phyloP scores from a whole-genome alignment of 2,888 invertebrate genomes.

The Eupithecia abbreviata region DNA sequence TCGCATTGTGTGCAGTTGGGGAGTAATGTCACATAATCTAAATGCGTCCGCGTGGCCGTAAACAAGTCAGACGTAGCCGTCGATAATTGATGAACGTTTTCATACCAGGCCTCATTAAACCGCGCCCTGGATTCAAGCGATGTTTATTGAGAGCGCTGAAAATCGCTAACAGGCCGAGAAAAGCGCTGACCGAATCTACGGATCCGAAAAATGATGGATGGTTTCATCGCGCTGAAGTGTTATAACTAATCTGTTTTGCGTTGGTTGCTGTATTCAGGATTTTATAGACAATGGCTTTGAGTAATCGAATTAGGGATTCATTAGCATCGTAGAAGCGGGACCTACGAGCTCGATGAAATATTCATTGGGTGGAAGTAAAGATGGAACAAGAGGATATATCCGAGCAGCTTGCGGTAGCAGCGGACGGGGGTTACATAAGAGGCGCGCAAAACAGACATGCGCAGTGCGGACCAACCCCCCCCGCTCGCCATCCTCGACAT shows the following conservation, averaged over 20 bases:
- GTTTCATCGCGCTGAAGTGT: constrained; percentile 49
- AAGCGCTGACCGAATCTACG: constrained; percentile 43
- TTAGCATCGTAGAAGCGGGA: constrained; percentile 50
- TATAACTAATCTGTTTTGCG: constrained; percentile 43
- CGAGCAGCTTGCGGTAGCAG: constrained; percentile 51
- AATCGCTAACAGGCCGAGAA: constrained; percentile 57
- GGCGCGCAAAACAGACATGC: constrained; percentile 71
- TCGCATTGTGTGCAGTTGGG: constrained; percentile 58
- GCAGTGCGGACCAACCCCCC: constrained; percentile 68
- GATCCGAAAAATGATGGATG: constrained; percentile 49
- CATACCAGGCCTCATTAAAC: constrained; percentile 79
- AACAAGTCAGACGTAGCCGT: constrained; percentile 76
- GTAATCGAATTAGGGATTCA: constrained; percentile 48
- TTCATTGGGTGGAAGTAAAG: constrained; percentile 55
- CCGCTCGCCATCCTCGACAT: constrained; percentile 76
- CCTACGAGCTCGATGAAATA: constrained; percentile 58
- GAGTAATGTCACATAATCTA: constrained; percentile 76
- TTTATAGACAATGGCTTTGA: constrained; percentile 24
- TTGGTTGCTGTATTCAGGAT: constrained; percentile 34
- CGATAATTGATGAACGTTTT: constrained; percentile 83
- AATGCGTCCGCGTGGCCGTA: constrained; percentile 79
- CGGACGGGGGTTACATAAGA: constrained; percentile 74
- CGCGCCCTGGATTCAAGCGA: constrained; percentile 76
- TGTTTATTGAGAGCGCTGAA: constrained; percentile 64
- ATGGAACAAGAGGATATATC: constrained; percentile 48